These are phyloP conservation scores for Heliconius ethilla DNA, from an alignment of 2,888 invertebrate genomes.

Conservation along the genomic window DNA sequence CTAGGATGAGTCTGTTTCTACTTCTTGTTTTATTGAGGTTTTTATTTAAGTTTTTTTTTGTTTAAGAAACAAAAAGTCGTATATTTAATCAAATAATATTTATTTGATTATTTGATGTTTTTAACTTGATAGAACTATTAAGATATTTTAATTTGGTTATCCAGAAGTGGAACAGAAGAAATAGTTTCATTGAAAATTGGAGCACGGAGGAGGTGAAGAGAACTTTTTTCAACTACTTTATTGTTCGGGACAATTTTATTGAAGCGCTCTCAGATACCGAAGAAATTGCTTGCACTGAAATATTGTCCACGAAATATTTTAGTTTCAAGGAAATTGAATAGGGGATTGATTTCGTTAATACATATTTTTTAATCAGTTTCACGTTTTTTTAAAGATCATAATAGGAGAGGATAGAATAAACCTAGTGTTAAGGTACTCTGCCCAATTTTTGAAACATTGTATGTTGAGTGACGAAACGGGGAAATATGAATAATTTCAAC, in stretches of 20 bases:
- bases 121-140: too few relatives aligned
- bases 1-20: too few relatives aligned
- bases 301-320: background rate
- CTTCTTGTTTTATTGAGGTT: too few relatives aligned
- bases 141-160: background rate
- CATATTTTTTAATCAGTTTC: background rate
- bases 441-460: too few relatives aligned
- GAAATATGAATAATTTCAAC: too few relatives aligned
- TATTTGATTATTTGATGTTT: too few relatives aligned
- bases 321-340: background rate
- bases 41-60: too few relatives aligned
- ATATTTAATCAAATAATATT: too few relatives aligned
- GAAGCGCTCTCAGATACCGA: background rate
- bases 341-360: background rate
- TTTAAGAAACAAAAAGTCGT: too few relatives aligned
- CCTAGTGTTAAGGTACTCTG: background rate
- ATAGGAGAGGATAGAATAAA: background rate
- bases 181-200: background rate
- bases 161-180: background rate
- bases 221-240: constrained; percentile 11
- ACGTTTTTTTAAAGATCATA: background rate
- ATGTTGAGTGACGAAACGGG: background rate
- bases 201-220: background rate
- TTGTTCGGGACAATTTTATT: background rate
- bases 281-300: background rate